Conservation (phyloP, 2,888 invertebrate genomes). For the Bellardia pandia region DNA sequence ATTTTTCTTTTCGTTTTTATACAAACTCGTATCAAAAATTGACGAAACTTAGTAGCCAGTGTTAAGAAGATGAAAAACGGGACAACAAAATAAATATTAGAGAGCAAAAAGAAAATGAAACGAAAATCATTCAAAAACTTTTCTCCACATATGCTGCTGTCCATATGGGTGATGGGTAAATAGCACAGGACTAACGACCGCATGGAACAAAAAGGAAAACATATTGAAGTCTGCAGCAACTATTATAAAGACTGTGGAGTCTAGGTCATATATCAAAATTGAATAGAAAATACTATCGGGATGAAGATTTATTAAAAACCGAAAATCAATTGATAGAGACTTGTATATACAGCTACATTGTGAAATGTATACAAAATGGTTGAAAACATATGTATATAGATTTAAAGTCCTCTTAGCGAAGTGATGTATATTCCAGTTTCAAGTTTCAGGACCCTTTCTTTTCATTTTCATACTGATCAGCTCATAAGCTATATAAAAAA, state of each 20-base stretch:
- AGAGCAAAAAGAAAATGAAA: conserved; percentile 13
- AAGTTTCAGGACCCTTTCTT: too few relatives aligned
- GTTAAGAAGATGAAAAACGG: conserved; percentile 51
- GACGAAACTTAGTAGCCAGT: conserved; percentile 61
- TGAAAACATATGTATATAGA: too few relatives aligned
- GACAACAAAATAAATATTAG: neutral
- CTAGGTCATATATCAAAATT: conserved; percentile 70
- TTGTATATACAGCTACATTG: neutral
- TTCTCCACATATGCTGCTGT: conserved; percentile 65
- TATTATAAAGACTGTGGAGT: conserved; percentile 35
- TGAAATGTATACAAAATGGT: too few relatives aligned
- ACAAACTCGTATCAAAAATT: conserved; percentile 49
- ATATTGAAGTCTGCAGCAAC: conserved; percentile 61
- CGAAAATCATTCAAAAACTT: conserved; percentile 64
- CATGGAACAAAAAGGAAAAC: conserved; percentile 46
- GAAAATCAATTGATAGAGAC: conserved; percentile 7
- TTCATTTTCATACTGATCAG: too few relatives aligned
- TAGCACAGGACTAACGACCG: conserved; percentile 64
- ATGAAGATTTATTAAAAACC: conserved; percentile 41
- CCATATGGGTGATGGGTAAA: conserved; percentile 50
- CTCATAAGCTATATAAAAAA: too few relatives aligned
- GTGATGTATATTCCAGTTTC: too few relatives aligned
- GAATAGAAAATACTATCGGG: conserved; percentile 47
- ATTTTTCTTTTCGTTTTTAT: conserved; percentile 24
- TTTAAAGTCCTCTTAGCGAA: too few relatives aligned